Base-by-base conservation (phyloP, 1,140 invertebrate genomes). In the Rhagoletis pomonella region DNA sequence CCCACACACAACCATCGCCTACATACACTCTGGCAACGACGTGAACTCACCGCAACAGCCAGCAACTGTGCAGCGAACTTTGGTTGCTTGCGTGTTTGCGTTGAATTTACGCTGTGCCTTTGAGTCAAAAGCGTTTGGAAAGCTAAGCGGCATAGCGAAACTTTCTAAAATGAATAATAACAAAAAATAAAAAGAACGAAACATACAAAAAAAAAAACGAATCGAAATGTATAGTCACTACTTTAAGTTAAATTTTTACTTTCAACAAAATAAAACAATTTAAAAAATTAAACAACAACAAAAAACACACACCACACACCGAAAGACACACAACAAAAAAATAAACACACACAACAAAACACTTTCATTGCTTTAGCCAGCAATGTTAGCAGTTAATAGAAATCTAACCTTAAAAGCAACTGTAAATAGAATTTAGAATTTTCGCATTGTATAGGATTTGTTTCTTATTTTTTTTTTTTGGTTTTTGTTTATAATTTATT, bases 201-300 rank as follows among this genome's bases (percentile, higher is more conserved):
- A 19, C 64, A 81, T 69, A 81, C 73, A 81, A 88, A 86, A 62
- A 29, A 0, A 29, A 29, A 29, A 29, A 29, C 29, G 29, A 90
- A 91, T 91, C 89, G 90, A 92, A 92, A 92, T 92, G 91, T 92
- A 92, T 92, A 92, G 91, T 92, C 91, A 92, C 91, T 92, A 92
- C 90, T 92, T 92, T 92, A 92, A 92, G 91, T 88, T 89, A 89
- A 89, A 47, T 39, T 58, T 87, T 87, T 77, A 55, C 62, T 87
- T 73, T 88, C 64, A 88, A 59, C 60, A 19, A 77, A 87, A 39
- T 39, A 77, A 77, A 73, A 69, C 12, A 73, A 65, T 88, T 87
- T 77, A 59, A 87, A 19, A 19, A 87, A 73, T 85, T 39, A 44
- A 77, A 44, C 58, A 73, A 55, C 84, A 88, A 88, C 42, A 47